These are phyloP conservation scores for Ichneumoninae sp. DNA, from an alignment of 2,888 invertebrate genomes.

Conservation along the genomic window DNA sequence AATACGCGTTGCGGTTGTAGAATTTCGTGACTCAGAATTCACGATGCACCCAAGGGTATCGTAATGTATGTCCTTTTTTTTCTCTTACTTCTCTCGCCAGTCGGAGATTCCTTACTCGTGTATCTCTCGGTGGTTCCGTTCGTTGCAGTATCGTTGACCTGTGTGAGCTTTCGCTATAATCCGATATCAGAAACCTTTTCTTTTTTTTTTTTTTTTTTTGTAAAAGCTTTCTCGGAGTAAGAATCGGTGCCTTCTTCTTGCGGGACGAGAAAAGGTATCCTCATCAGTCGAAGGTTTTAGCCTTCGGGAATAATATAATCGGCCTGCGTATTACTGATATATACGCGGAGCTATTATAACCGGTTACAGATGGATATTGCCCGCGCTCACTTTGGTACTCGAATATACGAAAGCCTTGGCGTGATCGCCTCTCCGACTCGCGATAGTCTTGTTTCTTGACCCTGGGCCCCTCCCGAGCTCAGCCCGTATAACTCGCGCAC, in stretches of 20 bases:
- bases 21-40: conserved; percentile 64
- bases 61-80: conserved; percentile 43
- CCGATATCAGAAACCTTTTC: neutral
- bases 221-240: neutral
- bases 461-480: conserved; percentile 14
- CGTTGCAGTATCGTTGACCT: conserved; percentile 7
- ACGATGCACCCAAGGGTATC: conserved; percentile 60
- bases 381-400: neutral
- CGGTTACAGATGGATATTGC: conserved; percentile 54
- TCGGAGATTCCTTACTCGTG: conserved; percentile 31
- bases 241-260: conserved; percentile 10
- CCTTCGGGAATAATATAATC: conserved; percentile 65
- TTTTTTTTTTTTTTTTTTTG: neutral
- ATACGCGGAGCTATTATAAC: conserved; percentile 61
- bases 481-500: conserved; percentile 24
- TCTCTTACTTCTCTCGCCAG: neutral
- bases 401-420: conserved; percentile 1
- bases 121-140: neutral
- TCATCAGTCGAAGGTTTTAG: conserved; percentile 61
- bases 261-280: conserved; percentile 35
- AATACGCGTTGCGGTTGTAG: conserved; percentile 55
- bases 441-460: conserved; percentile 38
- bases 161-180: neutral
- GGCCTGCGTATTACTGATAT: conserved; percentile 55
- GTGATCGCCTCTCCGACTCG: neutral